phyloP scores from a whole-genome alignment of 2,888 invertebrate species.

The Andrena chrysosceles region DNA sequence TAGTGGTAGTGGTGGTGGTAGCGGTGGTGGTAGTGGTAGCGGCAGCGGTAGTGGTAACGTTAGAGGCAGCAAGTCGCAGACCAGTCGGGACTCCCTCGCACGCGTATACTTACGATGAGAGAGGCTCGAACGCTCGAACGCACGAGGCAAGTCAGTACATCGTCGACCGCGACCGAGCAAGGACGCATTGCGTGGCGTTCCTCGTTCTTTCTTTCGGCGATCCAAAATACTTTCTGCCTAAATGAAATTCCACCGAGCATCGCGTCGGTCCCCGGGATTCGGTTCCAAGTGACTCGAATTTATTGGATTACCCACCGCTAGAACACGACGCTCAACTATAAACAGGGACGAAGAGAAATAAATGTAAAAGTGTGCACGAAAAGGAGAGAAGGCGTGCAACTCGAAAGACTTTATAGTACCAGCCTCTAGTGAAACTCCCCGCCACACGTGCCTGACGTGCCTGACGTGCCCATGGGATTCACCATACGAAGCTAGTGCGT shows the following conservation, averaged over 20 bases:
- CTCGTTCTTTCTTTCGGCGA: background rate
- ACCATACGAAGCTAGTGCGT: slow-evolving; percentile 24
- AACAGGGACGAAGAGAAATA: no score
- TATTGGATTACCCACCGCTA: background rate
- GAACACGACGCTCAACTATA: background rate
- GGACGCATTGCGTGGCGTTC: slow-evolving; percentile 17
- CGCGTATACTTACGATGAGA: slow-evolving; percentile 59
- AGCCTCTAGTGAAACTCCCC: background rate
- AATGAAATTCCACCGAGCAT: no score
- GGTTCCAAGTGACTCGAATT: background rate
- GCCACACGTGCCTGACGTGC: slow-evolving; percentile 33
- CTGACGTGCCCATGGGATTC: slow-evolving; percentile 18
- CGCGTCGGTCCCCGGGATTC: background rate
- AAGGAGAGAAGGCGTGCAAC: background rate
- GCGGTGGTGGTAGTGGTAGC: background rate
- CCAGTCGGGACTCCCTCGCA: slow-evolving; percentile 72
- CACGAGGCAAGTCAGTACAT: slow-evolving; percentile 77
- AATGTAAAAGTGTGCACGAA: background rate
- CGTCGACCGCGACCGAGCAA: slow-evolving; percentile 72
- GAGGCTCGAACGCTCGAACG: slow-evolving; percentile 63
- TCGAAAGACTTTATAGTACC: background rate
- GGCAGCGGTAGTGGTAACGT: slow-evolving; percentile 42
- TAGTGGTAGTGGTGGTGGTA: slow-evolving; percentile 10
- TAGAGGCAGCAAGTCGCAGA: slow-evolving; percentile 50
- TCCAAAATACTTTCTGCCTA: no score